Evolutionary conservation across 2,797 vertebrate genomes (phyloP), one percentile per base, ranked within the genome.

Genomic region (Intellagama lesueurii): DNA sequence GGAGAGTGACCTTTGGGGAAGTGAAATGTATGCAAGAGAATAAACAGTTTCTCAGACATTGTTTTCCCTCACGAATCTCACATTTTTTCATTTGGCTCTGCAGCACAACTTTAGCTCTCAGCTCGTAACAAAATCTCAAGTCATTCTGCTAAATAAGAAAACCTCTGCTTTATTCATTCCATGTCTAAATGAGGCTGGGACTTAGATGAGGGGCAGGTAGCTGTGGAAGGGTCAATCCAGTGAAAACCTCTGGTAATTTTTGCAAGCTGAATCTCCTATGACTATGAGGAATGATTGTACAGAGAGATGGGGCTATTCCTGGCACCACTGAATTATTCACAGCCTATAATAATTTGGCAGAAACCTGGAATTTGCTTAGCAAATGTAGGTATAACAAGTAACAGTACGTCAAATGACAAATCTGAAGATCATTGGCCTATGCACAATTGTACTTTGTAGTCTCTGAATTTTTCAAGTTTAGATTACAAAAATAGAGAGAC

Each of bases 141-240:
- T 49, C 82, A 86, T 64, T 89, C 88, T 69, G 64, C 12, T 72
- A 30, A 85, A 60, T 76, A 66, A 88, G 32, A 78, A 93, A 87
- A 4, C 49, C 44, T 12, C 22, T 83, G 1, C 64, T 88, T 88
- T 88, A 40, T 78, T 90, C 73, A 32, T 81, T 87, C 40, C 73
- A 84, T 82, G 83, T 89, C 28, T 90, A 92, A 93, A 89, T 82
- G 22, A 64, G 4, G 40, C 69, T 83, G 35, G 17, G 60, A 78
- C 44, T 60, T 82, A 70, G 9, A 85, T 24, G 49, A 60, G 16
- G 24, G 73, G 2, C 22, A 49, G 80, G 47, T 32, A 70, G 24
- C 4, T 73, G 40, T 75, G 19, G 17, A 81, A 90, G 32, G 47
- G 26, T 87, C 66, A 76, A 64, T 47, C 35, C 40, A 64, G 19